Evolutionary conservation across 2,797 vertebrate species (phyloP).

Genomic region (Sebastes cheni): DNA sequence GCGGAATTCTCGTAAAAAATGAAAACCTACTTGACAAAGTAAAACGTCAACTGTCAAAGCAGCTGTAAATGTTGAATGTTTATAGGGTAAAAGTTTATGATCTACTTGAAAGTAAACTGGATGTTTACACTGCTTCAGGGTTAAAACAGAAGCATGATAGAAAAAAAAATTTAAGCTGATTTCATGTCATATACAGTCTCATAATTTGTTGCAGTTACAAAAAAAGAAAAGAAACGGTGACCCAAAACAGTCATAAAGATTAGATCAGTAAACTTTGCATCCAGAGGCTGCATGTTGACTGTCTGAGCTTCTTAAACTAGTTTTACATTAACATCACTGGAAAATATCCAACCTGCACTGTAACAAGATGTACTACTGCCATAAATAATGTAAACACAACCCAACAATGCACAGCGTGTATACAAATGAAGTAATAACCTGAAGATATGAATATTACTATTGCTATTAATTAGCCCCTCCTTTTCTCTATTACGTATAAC

Average conservation of each 20-base stretch:
- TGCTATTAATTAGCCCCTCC: not conserved
- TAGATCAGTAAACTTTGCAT: not conserved
- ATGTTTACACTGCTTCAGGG: not conserved
- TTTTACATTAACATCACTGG: not conserved
- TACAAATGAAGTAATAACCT: not conserved
- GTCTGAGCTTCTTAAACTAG: not conserved
- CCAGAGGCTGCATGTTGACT: not conserved
- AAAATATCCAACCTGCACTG: not conserved
- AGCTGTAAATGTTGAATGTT: not conserved
- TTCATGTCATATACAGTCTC: not conserved
- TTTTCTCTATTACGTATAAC: constrained; percentile 2
- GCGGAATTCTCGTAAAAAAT: not conserved
- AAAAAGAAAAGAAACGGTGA: not conserved
- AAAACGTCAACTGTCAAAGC: not conserved
- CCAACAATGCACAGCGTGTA: not conserved
- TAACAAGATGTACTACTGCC: not conserved
- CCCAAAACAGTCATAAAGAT: not conserved
- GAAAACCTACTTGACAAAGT: not conserved
- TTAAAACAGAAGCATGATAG: not conserved
- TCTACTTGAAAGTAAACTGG: not conserved
- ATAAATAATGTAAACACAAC: not conserved
- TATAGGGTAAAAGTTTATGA: not conserved
- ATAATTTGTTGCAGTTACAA: not conserved
- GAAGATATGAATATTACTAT: not conserved
- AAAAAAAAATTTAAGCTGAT: not conserved